Conservation (phyloP, 2,888 invertebrate genomes). For the Epicampocera succincta region DNA sequence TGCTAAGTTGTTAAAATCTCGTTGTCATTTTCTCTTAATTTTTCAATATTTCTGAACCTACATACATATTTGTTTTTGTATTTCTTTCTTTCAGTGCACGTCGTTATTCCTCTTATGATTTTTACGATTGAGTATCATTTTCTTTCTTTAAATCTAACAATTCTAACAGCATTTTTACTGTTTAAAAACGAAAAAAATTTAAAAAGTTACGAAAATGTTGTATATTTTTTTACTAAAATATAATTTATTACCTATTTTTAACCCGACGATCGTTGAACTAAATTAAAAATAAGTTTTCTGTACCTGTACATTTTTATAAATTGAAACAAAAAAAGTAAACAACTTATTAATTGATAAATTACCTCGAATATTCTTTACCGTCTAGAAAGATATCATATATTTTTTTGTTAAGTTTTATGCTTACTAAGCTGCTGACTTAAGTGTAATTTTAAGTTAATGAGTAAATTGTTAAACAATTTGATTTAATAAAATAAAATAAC, state of each 20-base stretch:
- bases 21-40: slow-evolving; percentile 36
- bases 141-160: slow-evolving; percentile 22
- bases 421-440: slow-evolving; percentile 31
- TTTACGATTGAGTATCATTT: slow-evolving; percentile 50
- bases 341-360: slow-evolving; percentile 6
- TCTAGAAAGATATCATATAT: background rate
- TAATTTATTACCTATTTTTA: background rate
- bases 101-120: slow-evolving; percentile 71
- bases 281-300: background rate
- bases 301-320: too few species aligned
- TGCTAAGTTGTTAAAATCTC: slow-evolving; percentile 30
- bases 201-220: slow-evolving; percentile 32
- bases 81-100: slow-evolving; percentile 71
- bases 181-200: slow-evolving; percentile 52
- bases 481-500: slow-evolving; percentile 36
- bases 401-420: slow-evolving; percentile 39
- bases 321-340: too few species aligned
- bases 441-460: slow-evolving; percentile 16
- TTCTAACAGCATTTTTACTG: slow-evolving; percentile 31
- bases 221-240: slow-evolving; percentile 3
- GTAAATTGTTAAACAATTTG: slow-evolving; percentile 27
- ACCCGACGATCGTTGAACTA: slow-evolving; percentile 49
- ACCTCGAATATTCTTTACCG: slow-evolving; percentile 52
- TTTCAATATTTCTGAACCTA: slow-evolving; percentile 6
- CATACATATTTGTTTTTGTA: slow-evolving; percentile 56